Percentiles rank a stretch among this genome's conserved stretches.
Evolutionary conservation across 1,140 invertebrate genomes (phyloP).

Genomic region (Dermatophagoides farinae): DNA sequence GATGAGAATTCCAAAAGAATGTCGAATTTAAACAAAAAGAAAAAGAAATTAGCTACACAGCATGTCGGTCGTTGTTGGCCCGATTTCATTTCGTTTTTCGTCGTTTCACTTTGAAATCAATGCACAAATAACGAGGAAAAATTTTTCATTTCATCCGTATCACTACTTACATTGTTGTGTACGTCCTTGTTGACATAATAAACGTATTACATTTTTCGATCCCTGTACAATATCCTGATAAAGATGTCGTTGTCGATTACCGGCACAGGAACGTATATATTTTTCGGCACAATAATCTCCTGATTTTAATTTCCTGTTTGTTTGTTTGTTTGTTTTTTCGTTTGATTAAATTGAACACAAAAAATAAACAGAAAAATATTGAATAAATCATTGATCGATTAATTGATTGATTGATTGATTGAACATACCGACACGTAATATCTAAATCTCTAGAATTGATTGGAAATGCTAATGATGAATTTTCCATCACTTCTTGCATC

Average conservation of each 20-base stretch:
- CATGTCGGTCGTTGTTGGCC: no score
- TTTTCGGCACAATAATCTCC: conserved; percentile 18
- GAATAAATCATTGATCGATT: background rate
- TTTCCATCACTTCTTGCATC: conserved; percentile 16
- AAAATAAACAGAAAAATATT: background rate
- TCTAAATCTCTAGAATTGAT: conserved; percentile 13
- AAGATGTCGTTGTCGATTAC: conserved; percentile 11
- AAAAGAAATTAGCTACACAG: no score
- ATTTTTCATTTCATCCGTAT: no score
- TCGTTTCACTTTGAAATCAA: background rate
- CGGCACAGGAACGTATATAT: conserved; percentile 14
- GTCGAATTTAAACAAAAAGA: no score
- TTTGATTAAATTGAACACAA: background rate
- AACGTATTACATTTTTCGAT: conserved; percentile 17
- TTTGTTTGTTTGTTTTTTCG: background rate
- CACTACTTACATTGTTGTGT: conserved; percentile 16
- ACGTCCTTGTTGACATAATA: conserved; percentile 15
- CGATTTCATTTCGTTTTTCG: background rate
- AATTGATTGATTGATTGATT: background rate
- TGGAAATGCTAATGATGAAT: conserved; percentile 15
- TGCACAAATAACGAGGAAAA: no score
- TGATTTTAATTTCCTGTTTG: conserved; percentile 16
- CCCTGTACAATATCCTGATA: conserved; percentile 17
- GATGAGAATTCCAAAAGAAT: no score
- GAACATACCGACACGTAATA: conserved; percentile 15